Evolutionary conservation across 2,888 invertebrate genomes (phyloP).

Genomic region (Pristionchus arcanus): DNA sequence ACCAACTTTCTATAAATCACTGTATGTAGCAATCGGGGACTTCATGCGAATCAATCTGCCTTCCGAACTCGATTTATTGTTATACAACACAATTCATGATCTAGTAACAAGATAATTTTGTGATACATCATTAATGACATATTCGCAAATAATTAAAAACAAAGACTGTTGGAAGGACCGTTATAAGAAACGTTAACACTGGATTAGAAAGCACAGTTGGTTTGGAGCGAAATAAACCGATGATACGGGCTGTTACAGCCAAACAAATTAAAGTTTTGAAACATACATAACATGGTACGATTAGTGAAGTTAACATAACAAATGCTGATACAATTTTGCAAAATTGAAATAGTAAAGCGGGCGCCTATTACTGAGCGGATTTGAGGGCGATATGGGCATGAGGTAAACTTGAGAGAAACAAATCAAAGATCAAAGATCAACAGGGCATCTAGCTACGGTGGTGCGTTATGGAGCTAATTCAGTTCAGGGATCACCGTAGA

Average conservation of each 20-base stretch:
- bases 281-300: background rate
- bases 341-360: background rate
- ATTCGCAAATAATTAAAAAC: background rate
- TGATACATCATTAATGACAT: conserved; percentile 31
- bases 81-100: conserved; percentile 37
- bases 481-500: background rate
- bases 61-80: conserved; percentile 8
- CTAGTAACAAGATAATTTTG: conserved; percentile 24
- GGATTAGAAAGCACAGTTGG: background rate
- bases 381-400: conserved; percentile 15
- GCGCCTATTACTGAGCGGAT: background rate
- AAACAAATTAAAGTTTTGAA: conserved; percentile 41
- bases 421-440: background rate
- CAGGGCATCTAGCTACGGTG: conserved; percentile 43
- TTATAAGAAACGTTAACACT: background rate
- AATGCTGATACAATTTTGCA: background rate
- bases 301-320: background rate
- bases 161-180: background rate
- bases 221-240: background rate
- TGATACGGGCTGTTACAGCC: conserved; percentile 31
- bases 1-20: too few relatives aligned
- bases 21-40: background rate
- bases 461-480: background rate
- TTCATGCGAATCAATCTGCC: background rate
- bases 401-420: background rate